Evolutionary conservation across 1,140 invertebrate genomes (phyloP).

Genomic region (Philaenus spumarius): DNA sequence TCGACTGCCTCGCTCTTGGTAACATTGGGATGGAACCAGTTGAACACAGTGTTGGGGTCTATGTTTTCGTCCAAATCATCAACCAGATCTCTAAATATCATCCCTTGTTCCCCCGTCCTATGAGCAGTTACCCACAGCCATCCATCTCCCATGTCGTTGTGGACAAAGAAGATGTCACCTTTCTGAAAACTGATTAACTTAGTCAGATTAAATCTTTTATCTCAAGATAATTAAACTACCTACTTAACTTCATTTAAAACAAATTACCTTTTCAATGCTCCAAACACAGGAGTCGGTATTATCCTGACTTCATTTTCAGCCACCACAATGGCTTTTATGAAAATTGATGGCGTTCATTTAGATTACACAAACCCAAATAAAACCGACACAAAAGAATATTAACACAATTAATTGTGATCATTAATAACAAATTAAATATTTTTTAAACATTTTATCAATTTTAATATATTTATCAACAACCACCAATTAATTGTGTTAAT

Average conservation of each 20-base stretch:
- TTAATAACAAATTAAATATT: too few relatives aligned
- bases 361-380: too few relatives aligned
- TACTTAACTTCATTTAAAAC: not conserved
- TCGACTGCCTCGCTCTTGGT: constrained; percentile 95
- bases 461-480: too few relatives aligned
- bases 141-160: constrained; percentile 95
- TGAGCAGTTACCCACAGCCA: constrained; percentile 97
- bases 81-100: constrained; percentile 92
- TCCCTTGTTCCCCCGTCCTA: constrained; percentile 90
- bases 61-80: constrained; percentile 91
- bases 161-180: constrained; percentile 95
- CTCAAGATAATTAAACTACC: not conserved
- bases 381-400: too few relatives aligned
- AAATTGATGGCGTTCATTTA: too few relatives aligned
- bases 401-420: too few relatives aligned
- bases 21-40: constrained; percentile 96
- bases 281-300: too few relatives aligned
- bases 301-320: not conserved
- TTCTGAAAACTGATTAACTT: constrained; percentile 75
- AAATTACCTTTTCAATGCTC: not conserved
- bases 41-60: constrained; percentile 95
- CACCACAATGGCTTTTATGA: too few relatives aligned
- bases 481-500: too few relatives aligned
- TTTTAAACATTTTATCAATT: too few relatives aligned
- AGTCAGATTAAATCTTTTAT: not conserved